Conservation (phyloP, 2,888 invertebrate genomes). For the Scaeva pyrastri region DNA sequence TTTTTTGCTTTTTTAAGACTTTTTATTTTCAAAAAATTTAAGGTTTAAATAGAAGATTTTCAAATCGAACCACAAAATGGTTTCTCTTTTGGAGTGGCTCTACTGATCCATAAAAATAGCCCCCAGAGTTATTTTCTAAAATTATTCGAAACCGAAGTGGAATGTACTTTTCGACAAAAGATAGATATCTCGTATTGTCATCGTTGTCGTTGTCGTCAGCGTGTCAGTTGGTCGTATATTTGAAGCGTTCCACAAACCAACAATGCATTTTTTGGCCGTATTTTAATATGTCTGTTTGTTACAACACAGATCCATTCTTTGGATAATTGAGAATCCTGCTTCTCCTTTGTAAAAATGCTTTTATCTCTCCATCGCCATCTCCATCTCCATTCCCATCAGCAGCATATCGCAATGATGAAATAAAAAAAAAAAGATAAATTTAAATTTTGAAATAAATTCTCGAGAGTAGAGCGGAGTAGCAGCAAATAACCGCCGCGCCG, state of each 20-base stretch:
- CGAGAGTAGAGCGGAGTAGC: not conserved
- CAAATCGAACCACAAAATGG: not conserved
- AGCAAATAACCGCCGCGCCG: not conserved
- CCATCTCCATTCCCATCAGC: not conserved
- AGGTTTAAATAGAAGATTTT: no score
- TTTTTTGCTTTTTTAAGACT: no score
- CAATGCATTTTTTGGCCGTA: not conserved
- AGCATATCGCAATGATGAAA: not conserved
- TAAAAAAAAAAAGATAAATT: slow-evolving; percentile 45
- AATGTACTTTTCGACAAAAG: slow-evolving; percentile 25
- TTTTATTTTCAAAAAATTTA: no score
- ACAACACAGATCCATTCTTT: slow-evolving; percentile 33
- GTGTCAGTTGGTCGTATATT: slow-evolving; percentile 10
- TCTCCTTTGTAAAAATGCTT: slow-evolving; percentile 10
- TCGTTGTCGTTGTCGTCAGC: not conserved
- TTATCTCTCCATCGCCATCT: slow-evolving; percentile 35
- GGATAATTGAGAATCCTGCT: slow-evolving; percentile 25
- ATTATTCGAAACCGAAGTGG: slow-evolving; percentile 17
- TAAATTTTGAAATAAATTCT: slow-evolving; percentile 43
- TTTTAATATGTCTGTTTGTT: not conserved
- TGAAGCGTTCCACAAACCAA: not conserved
- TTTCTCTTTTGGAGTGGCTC: slow-evolving; percentile 15
- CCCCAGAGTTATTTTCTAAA: slow-evolving; percentile 30
- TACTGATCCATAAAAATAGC: slow-evolving; percentile 30
- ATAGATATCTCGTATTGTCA: slow-evolving; percentile 4